Conservation (phyloP, 2,797 vertebrate species). For the Squalus acanthias region DNA sequence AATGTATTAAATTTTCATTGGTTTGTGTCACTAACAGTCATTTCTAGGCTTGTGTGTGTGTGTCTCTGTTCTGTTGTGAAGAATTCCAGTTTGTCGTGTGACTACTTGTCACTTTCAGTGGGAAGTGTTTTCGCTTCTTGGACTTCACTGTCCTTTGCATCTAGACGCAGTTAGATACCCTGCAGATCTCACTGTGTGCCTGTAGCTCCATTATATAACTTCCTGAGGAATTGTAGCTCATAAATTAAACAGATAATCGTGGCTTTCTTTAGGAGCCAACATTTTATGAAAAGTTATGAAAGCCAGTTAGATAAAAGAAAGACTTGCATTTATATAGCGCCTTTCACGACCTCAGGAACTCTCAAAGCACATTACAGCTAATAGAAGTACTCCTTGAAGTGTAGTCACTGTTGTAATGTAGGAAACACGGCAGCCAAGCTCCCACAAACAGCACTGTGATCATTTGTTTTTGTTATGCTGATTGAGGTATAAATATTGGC, state of each 20-base stretch:
- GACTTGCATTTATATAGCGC: too few species aligned
- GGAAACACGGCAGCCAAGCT: too few species aligned
- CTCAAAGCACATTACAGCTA: too few species aligned
- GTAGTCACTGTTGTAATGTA: too few species aligned
- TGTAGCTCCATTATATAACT: neutral
- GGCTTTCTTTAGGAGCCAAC: constrained; percentile 9
- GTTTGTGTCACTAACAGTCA: neutral
- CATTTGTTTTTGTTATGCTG: too few species aligned
- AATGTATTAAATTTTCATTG: neutral
- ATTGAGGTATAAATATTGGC: too few species aligned
- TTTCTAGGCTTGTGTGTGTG: neutral
- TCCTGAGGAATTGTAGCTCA: neutral
- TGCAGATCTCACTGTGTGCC: neutral
- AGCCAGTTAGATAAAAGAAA: neutral
- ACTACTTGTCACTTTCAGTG: neutral
- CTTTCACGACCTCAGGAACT: too few species aligned
- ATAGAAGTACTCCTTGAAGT: too few species aligned
- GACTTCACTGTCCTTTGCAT: neutral
- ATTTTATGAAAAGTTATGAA: constrained; percentile 19
- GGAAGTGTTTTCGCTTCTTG: neutral
- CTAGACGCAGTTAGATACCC: neutral
- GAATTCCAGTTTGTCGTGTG: neutral
- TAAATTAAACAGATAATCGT: constrained; percentile 16
- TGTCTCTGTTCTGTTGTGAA: neutral
- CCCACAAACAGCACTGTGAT: too few species aligned